A percentile compares a stretch with the other conserved stretches of the same genome.
These are phyloP conservation scores for Bhutanitis thaidina DNA, from an alignment of 2,888 invertebrate genomes.

Conservation along the genomic window DNA sequence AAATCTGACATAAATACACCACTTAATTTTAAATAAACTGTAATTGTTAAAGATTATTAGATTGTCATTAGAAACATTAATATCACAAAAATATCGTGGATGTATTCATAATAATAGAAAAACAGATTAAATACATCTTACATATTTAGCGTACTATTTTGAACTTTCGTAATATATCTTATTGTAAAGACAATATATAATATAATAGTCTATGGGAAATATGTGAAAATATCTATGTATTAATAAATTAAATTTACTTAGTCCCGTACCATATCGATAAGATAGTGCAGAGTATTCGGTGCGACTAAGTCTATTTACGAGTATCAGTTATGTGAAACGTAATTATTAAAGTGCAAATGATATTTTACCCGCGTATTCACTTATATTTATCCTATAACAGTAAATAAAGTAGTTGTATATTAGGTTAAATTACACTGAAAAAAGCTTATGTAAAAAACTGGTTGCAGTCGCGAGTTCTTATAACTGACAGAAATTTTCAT, in stretches of 20 bases:
- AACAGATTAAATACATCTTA: conserved; percentile 20
- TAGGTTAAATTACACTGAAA: background rate
- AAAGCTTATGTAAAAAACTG: conserved; percentile 3
- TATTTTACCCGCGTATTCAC: background rate
- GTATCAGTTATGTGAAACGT: background rate
- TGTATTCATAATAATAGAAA: conserved; percentile 14
- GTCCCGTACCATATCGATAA: background rate
- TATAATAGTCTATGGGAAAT: background rate
- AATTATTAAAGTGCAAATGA: background rate
- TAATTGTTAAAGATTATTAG: background rate
- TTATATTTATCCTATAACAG: too few relatives aligned
- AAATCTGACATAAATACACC: background rate
- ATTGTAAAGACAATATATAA: background rate
- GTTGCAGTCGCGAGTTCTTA: too few relatives aligned
- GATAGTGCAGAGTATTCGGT: background rate
- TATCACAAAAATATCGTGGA: conserved; percentile 54
- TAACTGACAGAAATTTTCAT: too few relatives aligned
- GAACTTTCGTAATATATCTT: conserved; percentile 2
- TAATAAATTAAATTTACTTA: background rate
- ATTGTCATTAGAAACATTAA: conserved; percentile 30
- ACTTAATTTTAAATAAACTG: conserved; percentile 1
- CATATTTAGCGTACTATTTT: conserved; percentile 4
- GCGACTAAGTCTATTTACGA: background rate
- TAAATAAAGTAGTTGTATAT: background rate
- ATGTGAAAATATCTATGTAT: background rate